These are phyloP conservation scores for Enteromius mattozi DNA, from an alignment of 2,797 vertebrate genomes.

Conservation along the genomic window DNA sequence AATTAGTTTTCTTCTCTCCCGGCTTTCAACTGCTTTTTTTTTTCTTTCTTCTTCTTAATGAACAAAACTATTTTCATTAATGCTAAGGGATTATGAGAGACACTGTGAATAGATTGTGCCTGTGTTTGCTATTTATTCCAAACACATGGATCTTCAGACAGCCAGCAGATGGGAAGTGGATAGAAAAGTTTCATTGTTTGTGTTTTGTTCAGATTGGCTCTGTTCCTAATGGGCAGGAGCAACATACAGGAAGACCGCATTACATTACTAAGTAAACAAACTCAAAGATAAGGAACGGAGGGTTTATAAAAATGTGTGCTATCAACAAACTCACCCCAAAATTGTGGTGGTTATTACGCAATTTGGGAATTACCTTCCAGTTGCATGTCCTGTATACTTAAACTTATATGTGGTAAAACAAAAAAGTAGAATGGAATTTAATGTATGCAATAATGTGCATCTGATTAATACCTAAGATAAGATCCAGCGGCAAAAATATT, in stretches of 20 bases:
- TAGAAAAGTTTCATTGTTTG: not conserved
- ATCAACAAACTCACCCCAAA: not conserved
- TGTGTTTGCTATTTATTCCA: not conserved
- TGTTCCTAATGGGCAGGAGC: not conserved
- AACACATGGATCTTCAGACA: not conserved
- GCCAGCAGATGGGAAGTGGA: not conserved
- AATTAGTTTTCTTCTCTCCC: not conserved
- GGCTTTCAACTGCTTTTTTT: not conserved
- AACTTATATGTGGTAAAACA: not conserved
- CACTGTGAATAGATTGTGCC: not conserved
- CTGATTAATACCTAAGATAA: not conserved
- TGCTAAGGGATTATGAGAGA: not conserved
- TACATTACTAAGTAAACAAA: not conserved
- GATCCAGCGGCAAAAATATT: not conserved
- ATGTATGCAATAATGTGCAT: not conserved
- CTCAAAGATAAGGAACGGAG: not conserved
- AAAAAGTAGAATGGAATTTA: not conserved
- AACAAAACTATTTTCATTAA: conserved; percentile 10
- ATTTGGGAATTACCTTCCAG: not conserved
- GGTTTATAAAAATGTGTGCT: not conserved
- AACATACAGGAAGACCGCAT: not conserved
- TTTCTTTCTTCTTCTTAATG: not conserved
- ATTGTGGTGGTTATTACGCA: not conserved
- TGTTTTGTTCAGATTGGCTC: not conserved
- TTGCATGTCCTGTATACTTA: not conserved